Evolutionary conservation across 2,888 invertebrate genomes (phyloP).

Genomic region (Watsonalla cultraria): DNA sequence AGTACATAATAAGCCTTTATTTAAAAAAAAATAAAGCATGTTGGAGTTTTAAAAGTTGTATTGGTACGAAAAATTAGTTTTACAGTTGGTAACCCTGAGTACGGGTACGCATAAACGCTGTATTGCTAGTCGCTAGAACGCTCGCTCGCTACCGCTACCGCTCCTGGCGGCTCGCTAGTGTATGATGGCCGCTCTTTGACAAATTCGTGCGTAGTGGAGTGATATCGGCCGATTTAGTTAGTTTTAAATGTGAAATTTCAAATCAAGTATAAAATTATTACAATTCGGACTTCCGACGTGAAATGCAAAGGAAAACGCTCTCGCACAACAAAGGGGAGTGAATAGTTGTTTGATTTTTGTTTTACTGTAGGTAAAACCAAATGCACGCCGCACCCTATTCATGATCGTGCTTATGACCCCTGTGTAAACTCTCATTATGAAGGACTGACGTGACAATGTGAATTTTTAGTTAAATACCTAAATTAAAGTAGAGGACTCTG

Average conservation of each 20-base stretch:
- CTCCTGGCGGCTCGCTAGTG: conserved; percentile 22
- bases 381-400: conserved; percentile 49
- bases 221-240: conserved; percentile 42
- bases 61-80: too few relatives aligned
- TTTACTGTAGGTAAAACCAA: conserved; percentile 23
- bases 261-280: conserved; percentile 41
- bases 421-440: conserved; percentile 43
- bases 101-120: too few relatives aligned
- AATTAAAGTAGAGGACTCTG: conserved; percentile 5
- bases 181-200: conserved; percentile 58
- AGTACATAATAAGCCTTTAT: too few relatives aligned
- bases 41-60: too few relatives aligned
- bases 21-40: too few relatives aligned
- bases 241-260: conserved; percentile 43
- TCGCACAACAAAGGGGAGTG: conserved; percentile 73
- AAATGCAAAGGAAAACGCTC: conserved; percentile 75
- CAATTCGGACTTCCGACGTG: conserved; percentile 60
- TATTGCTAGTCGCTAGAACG: too few relatives aligned
- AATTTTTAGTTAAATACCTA: conserved; percentile 15
- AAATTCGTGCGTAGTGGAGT: conserved; percentile 62
- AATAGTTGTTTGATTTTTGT: conserved; percentile 34
- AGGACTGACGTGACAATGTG: conserved; percentile 48
- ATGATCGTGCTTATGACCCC: conserved; percentile 46
- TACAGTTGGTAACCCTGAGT: too few relatives aligned
- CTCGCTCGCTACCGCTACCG: not conserved